These are phyloP conservation scores for Pomacea canaliculata DNA, from an alignment of 2,888 invertebrate species.

Conservation along the genomic window DNA sequence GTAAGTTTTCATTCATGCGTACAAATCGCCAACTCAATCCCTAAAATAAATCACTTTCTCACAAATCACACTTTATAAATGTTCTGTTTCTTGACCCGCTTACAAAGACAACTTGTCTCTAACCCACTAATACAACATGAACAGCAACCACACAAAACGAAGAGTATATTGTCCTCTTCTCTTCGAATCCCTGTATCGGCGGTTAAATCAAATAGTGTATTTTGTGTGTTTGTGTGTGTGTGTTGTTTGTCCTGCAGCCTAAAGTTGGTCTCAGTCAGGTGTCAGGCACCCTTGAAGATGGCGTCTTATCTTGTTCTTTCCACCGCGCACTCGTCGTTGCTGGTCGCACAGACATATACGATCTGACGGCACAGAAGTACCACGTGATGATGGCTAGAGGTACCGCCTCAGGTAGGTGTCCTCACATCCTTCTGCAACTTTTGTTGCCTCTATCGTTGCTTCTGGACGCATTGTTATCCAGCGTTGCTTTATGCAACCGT, in stretches of 20 bases:
- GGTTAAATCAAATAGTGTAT: too few relatives aligned
- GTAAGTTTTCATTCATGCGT: too few relatives aligned
- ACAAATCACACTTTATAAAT: too few relatives aligned
- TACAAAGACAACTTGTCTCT: background rate
- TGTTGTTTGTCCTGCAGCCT: background rate
- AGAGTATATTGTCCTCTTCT: too few relatives aligned
- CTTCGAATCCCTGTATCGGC: too few relatives aligned
- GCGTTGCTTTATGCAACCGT: too few relatives aligned
- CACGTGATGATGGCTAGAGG: constrained; percentile 20
- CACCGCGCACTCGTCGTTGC: constrained; percentile 13
- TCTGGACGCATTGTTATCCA: too few relatives aligned
- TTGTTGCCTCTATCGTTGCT: background rate
- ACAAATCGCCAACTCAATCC: too few relatives aligned
- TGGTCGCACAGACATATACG: constrained; percentile 1
- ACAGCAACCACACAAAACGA: too few relatives aligned
- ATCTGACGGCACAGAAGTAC: constrained; percentile 10
- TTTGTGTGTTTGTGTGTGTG: too few relatives aligned
- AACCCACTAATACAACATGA: background rate
- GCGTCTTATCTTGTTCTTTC: constrained; percentile 23
- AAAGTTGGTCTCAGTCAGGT: constrained; percentile 14
- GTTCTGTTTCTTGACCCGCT: too few relatives aligned
- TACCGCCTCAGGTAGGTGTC: background rate
- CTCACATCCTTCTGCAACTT: background rate
- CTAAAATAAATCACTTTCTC: too few relatives aligned
- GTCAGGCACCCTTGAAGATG: constrained; percentile 6